A percentile compares a stretch with the other conserved stretches of the same genome.
These are phyloP conservation scores for Halyomorpha halys DNA, from an alignment of 1,140 invertebrate species.

Conservation along the genomic window DNA sequence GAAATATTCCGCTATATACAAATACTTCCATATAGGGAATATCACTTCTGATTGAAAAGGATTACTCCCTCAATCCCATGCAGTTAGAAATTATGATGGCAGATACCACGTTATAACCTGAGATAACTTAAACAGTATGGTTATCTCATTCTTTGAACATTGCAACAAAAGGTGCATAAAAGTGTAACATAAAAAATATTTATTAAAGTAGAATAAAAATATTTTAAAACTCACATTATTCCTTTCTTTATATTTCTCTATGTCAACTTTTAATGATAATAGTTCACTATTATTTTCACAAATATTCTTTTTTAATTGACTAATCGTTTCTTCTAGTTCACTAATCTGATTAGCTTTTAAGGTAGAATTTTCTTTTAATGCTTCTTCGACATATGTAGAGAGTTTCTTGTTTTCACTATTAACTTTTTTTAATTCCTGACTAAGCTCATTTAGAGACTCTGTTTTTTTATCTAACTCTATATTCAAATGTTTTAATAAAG, in stretches of 20 bases:
- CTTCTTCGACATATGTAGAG: background rate
- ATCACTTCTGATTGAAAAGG: too few species aligned
- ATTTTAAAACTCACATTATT: conserved; percentile 6
- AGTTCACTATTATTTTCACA: conserved; percentile 4
- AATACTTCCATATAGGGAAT: too few species aligned
- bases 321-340: background rate
- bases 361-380: background rate
- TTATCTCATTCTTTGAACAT: too few species aligned
- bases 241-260: conserved; percentile 13
- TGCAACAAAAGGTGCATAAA: too few species aligned
- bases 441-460: background rate
- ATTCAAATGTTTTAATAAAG: conserved; percentile 5
- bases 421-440: background rate
- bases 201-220: too few species aligned
- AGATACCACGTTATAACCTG: too few species aligned
- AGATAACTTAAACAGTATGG: too few species aligned
- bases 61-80: too few species aligned
- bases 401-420: conserved; percentile 3
- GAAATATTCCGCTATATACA: too few species aligned
- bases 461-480: background rate
- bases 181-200: too few species aligned
- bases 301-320: background rate
- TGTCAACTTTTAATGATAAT: background rate
- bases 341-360: background rate
- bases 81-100: too few species aligned